These are phyloP conservation scores for Dasyurus viverrinus DNA, from an alignment of 2,113 vertebrate species.

Conservation along the genomic window DNA sequence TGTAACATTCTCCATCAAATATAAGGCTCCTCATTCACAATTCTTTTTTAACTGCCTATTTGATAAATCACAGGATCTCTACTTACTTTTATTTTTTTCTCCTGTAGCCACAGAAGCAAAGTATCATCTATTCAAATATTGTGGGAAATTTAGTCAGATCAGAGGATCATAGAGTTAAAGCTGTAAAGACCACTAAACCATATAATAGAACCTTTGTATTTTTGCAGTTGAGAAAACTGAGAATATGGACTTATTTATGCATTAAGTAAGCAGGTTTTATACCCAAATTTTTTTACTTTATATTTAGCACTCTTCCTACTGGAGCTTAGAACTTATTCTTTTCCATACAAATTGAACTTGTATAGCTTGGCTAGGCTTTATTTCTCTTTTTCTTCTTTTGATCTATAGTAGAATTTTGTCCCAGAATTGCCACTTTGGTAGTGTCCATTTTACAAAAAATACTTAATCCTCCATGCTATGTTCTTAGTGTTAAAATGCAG, in stretches of 20 bases:
- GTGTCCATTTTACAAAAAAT: not conserved
- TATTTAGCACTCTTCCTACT: not conserved
- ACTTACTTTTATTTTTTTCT: not conserved
- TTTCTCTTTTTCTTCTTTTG: not conserved
- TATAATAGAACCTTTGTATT: not conserved
- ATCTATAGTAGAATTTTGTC: not conserved
- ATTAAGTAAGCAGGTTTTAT: not conserved
- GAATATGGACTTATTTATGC: not conserved
- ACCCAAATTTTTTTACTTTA: not conserved
- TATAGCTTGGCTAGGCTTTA: not conserved
- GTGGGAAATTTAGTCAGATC: not conserved
- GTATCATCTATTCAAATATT: not conserved
- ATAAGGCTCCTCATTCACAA: not conserved
- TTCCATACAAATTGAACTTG: not conserved
- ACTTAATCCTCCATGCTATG: not conserved
- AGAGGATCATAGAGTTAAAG: not conserved
- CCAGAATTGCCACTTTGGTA: not conserved
- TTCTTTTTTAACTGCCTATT: conserved; percentile 2
- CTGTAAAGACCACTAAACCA: not conserved
- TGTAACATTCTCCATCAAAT: not conserved
- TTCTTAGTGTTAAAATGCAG: not conserved
- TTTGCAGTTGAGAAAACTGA: not conserved
- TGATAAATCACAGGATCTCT: not conserved
- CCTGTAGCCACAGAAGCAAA: not conserved
- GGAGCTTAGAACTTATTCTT: not conserved